phyloP scores from a whole-genome alignment of 2,888 invertebrate species.

The Phengaris alcon region DNA sequence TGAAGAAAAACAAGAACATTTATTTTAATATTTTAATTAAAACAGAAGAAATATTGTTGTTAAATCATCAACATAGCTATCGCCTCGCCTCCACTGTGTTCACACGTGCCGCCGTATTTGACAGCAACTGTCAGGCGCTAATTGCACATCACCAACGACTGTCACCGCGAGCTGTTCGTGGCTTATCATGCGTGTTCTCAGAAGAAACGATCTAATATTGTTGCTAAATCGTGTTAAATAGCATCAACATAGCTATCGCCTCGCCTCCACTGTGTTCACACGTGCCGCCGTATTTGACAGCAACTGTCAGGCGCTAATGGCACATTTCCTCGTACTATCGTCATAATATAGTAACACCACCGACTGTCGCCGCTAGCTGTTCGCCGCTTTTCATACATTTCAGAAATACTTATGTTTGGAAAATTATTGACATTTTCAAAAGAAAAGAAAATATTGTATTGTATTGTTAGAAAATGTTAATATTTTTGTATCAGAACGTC shows the following conservation, averaged over 20 bases:
- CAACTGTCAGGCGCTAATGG: conserved; percentile 25
- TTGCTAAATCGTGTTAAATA: neutral
- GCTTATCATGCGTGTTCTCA: too few relatives aligned
- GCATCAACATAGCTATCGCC: neutral
- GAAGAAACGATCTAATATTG: too few relatives aligned
- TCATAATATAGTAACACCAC: neutral
- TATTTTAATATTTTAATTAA: too few relatives aligned
- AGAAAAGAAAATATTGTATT: neutral
- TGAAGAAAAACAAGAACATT: too few relatives aligned
- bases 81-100: neutral
- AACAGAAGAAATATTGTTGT: too few relatives aligned
- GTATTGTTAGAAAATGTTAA: neutral
- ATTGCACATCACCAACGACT: conserved; percentile 11
- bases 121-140: conserved; percentile 25
- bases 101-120: neutral
- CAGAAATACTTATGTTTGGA: neutral
- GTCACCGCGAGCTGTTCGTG: too few relatives aligned
- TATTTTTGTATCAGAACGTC: too few relatives aligned
- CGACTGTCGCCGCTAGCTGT: neutral
- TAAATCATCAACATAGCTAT: neutral
- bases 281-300: conserved; percentile 14
- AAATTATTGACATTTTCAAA: conserved; percentile 13
- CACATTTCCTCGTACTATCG: conserved; percentile 29
- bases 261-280: neutral
- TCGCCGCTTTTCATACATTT: neutral